Evolutionary conservation across 2,797 vertebrate genomes (phyloP).

Genomic region (Luscinia megarhynchos): DNA sequence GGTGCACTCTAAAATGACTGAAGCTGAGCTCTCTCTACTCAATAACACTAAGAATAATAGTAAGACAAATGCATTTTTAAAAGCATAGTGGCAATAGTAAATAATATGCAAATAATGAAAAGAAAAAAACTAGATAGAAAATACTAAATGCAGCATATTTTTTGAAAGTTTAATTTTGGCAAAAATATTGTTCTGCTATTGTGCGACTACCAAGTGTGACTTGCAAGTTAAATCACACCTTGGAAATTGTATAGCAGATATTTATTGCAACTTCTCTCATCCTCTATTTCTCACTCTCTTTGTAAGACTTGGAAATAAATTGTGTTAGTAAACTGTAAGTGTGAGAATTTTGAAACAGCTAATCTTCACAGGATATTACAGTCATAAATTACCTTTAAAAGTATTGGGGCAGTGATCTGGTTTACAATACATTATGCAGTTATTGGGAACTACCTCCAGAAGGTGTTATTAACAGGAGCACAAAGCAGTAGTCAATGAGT

Average conservation of each 20-base stretch:
- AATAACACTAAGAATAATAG: neutral
- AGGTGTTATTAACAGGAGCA: neutral
- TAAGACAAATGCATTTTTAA: neutral
- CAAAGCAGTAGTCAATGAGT: neutral
- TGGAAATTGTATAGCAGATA: neutral
- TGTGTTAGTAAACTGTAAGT: neutral
- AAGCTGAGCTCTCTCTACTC: neutral
- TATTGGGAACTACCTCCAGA: neutral
- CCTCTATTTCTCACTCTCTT: neutral
- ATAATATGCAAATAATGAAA: neutral
- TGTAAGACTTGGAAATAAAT: neutral
- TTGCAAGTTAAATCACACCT: neutral
- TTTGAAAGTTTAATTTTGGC: neutral
- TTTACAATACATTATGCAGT: neutral
- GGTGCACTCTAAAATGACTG: neutral
- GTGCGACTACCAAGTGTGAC: neutral
- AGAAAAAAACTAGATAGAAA: neutral
- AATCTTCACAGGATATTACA: conserved; percentile 26
- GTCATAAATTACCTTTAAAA: conserved; percentile 38
- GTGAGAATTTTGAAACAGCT: conserved; percentile 20
- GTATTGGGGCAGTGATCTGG: neutral
- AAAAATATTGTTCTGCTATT: neutral
- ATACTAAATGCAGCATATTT: neutral
- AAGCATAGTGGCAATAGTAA: neutral
- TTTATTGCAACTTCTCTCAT: neutral